Evolutionary conservation across 2,888 invertebrate species (phyloP).

Genomic region (Dichetophora obliterata): DNA sequence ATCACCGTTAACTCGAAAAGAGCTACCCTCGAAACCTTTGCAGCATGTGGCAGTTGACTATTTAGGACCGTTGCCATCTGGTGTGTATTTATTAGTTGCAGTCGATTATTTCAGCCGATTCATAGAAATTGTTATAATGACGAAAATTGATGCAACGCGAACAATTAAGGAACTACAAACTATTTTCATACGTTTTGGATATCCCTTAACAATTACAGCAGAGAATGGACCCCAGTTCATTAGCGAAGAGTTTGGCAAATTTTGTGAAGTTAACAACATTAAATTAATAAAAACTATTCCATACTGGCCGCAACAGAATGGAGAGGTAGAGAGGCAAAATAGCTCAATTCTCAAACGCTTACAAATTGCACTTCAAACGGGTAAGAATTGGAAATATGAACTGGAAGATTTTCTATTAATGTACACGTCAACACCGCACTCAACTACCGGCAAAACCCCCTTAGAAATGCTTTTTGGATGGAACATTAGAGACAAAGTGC

Average conservation of each 20-base stretch:
- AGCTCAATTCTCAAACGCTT: conserved; percentile 25
- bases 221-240: conserved; percentile 39
- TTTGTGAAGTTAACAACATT: not conserved
- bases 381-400: conserved; percentile 1
- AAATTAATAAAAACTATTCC: conserved; percentile 31
- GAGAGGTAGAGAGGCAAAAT: conserved; percentile 32
- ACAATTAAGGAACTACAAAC: conserved; percentile 27
- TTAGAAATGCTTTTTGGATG: conserved; percentile 46
- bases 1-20: too few species aligned
- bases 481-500: conserved; percentile 50
- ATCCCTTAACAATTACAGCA: conserved; percentile 36
- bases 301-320: conserved; percentile 39
- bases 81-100: conserved; percentile 37
- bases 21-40: not conserved
- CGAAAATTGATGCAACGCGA: conserved; percentile 25
- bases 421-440: conserved; percentile 47
- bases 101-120: conserved; percentile 40
- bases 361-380: not conserved
- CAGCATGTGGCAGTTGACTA: conserved; percentile 51
- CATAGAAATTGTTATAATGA: conserved; percentile 40
- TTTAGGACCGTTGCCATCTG: conserved; percentile 49
- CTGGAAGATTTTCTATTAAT: conserved; percentile 30
- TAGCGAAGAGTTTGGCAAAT: not conserved
- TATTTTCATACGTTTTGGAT: conserved; percentile 36
- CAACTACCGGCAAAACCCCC: conserved; percentile 53